Conservation (phyloP, 2,888 invertebrate species). For the Drosophila recens region DNA sequence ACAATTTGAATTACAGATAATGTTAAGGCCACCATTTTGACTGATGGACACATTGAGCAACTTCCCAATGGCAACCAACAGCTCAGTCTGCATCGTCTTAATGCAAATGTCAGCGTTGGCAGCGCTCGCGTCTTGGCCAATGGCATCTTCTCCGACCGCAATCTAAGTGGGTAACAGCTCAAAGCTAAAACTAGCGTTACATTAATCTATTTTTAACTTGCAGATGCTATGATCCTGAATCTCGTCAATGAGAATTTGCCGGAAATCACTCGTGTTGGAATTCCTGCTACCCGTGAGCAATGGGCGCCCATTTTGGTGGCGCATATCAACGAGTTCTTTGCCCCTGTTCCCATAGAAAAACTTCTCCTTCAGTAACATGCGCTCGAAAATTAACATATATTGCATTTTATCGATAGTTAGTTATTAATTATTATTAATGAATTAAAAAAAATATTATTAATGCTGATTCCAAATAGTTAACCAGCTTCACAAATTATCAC, state of each 20-base stretch:
- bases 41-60: conserved; percentile 79
- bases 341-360: conserved; percentile 84
- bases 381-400: conserved; percentile 23
- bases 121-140: conserved; percentile 80
- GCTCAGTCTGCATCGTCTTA: conserved; percentile 78
- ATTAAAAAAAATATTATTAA: conserved; percentile 55
- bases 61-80: conserved; percentile 69
- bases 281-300: conserved; percentile 85
- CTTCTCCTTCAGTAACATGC: conserved; percentile 72
- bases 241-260: conserved; percentile 87
- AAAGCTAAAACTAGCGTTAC: accelerated
- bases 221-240: conserved; percentile 84
- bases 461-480: conserved; percentile 74
- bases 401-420: conserved; percentile 62
- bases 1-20: conserved; percentile 62
- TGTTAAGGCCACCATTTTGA: conserved; percentile 76
- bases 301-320: conserved; percentile 84
- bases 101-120: conserved; percentile 81
- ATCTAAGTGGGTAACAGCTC: conserved; percentile 75
- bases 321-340: conserved; percentile 83
- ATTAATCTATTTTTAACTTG: not conserved
- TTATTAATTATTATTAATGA: conserved; percentile 58
- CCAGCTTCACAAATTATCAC: conserved; percentile 32
- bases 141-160: conserved; percentile 83
- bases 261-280: conserved; percentile 86